phyloP scores from a whole-genome alignment of 1,140 invertebrate genomes.

The Cataglyphis hispanica region DNA sequence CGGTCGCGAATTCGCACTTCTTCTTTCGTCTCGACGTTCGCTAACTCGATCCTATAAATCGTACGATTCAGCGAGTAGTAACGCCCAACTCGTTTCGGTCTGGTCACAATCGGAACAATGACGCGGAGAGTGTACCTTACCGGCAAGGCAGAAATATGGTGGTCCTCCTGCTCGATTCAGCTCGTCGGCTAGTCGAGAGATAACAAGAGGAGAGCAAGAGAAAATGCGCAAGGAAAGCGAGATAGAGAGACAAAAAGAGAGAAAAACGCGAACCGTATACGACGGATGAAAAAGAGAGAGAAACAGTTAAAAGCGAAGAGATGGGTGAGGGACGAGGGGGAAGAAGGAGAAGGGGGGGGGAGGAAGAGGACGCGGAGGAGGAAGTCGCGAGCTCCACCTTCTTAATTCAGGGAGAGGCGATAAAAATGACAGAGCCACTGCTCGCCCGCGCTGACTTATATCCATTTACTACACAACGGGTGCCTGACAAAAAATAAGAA shows the following conservation, averaged over 20 bases:
- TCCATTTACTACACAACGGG: conserved; percentile 85
- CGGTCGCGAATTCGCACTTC: conserved; percentile 70
- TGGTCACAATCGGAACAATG: conserved; percentile 79
- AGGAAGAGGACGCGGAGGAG: conserved; percentile 57
- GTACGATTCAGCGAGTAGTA: conserved; percentile 70
- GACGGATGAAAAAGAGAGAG: conserved; percentile 43
- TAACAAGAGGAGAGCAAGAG: conserved; percentile 64
- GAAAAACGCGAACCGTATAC: conserved; percentile 22
- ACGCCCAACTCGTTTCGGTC: conserved; percentile 78
- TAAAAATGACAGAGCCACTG: conserved; percentile 87
- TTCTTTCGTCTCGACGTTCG: conserved; percentile 47
- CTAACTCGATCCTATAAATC: conserved; percentile 75
- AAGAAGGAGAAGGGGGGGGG: not conserved
- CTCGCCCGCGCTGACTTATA: conserved; percentile 85
- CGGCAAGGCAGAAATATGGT: conserved; percentile 76
- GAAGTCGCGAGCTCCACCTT: conserved; percentile 84
- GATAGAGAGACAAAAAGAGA: conserved; percentile 4
- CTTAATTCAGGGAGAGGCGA: conserved; percentile 86
- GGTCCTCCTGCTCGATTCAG: conserved; percentile 72
- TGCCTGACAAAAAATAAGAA: conserved; percentile 86
- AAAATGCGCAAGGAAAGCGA: conserved; percentile 47
- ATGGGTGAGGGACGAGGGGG: not conserved
- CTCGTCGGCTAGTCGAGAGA: conserved; percentile 68
- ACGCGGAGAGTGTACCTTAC: conserved; percentile 75
- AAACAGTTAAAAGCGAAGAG: conserved; percentile 19